Conservation (phyloP, 2,888 invertebrate species). For the Aleiodes testaceus region DNA sequence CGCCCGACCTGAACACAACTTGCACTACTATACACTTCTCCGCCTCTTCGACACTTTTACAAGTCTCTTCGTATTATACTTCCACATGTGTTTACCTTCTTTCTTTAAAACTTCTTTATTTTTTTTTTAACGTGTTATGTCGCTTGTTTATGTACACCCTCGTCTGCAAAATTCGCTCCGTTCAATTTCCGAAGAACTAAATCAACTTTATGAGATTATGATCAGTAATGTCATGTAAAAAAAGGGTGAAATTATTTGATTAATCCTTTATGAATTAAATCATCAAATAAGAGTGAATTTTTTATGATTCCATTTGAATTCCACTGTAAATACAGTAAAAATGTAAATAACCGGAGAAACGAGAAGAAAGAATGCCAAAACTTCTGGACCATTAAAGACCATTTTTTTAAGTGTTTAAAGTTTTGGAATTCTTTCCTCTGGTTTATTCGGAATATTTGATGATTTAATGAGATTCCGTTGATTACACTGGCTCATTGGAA, state of each 20-base stretch:
- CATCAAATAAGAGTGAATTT: too few relatives aligned
- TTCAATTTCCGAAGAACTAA: slow-evolving; percentile 9
- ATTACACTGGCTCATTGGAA: too few relatives aligned
- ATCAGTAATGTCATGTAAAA: not conserved
- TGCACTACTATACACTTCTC: slow-evolving; percentile 19
- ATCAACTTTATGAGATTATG: slow-evolving; percentile 1
- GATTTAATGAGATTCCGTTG: not conserved
- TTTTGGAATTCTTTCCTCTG: not conserved
- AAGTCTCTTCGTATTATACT: slow-evolving; percentile 15
- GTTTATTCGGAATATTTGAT: not conserved
- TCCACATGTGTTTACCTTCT: not conserved
- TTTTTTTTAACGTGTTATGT: not conserved
- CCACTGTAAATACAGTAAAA: not conserved
- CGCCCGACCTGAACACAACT: slow-evolving; percentile 44
- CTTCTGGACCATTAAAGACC: not conserved
- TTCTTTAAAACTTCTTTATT: not conserved
- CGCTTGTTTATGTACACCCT: slow-evolving; percentile 34
- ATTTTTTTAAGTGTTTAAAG: not conserved
- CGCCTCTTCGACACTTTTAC: slow-evolving; percentile 39
- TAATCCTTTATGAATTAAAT: too few relatives aligned
- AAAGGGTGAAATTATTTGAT: slow-evolving; percentile 9
- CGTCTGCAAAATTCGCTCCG: not conserved
- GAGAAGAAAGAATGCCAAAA: slow-evolving; percentile 5
- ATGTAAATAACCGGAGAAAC: slow-evolving; percentile 15
- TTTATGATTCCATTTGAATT: too few relatives aligned